Evolutionary conservation across 2,797 vertebrate genomes (phyloP), one percentile per base, ranked within the genome.

Genomic region (Coregonus ussuriensis): DNA sequence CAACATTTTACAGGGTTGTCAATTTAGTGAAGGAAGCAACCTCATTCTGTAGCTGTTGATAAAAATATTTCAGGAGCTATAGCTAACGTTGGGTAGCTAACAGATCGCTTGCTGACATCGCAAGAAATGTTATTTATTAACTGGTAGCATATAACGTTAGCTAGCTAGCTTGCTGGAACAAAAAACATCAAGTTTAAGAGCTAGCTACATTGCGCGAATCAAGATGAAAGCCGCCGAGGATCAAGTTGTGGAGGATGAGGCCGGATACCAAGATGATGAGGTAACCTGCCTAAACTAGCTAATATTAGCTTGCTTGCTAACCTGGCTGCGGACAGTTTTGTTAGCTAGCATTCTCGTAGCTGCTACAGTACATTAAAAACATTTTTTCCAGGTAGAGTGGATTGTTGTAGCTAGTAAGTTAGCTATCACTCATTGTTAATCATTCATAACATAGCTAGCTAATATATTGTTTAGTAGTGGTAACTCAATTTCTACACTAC

Each of bases 241-340:
- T 83, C 98, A 98, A 82, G 95, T 96, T 79, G 94, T 98, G 74
- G 95, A 95, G 77, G 96, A 97, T 79, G 96, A 96, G 59, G 77
- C 86, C 41, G 89, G 92, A 79, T 95, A 91, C 72, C 95, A 96
- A 70, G 96, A 99, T 77, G 97, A 99, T 31, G 98, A 99, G 92
- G 98, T 98, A 88, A 76, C n/a, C 21, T 11, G 73, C 7, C 35
- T 51, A n/a, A 16, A 2, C n/a, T 11, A 47, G 70, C 41, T 25
- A 52, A 6, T 21, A 6, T 59, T 54, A 54, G 4, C n/a, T 59
- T 63, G 59, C 9, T 13, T 47, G 41, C 41, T 63, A 63, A 21
- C 59, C 59, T 11, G 4, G 21, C 21, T 18, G 54, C 18, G 16
- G 16, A 9, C n/a, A 9, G 6, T 25, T 25, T 62, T 14, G n/a